Percentiles rank a stretch among this genome's conserved stretches.
Conservation (phyloP, 1,140 invertebrate species). For the Leptoteleia sp. region DNA sequence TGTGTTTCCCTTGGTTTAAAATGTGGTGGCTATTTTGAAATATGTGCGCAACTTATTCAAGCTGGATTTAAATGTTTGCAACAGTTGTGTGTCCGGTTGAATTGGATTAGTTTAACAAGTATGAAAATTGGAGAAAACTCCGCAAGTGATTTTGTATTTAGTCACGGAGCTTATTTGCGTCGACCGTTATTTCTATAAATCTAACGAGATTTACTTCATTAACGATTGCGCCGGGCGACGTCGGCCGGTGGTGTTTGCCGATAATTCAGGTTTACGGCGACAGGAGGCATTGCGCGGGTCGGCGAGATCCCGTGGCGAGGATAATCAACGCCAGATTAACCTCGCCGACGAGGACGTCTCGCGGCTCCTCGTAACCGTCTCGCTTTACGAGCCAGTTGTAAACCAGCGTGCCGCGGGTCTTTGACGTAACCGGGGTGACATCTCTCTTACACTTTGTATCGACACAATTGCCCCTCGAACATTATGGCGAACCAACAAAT, state of each 20-base stretch:
- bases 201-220: constrained; percentile 59
- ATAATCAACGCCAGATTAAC: constrained; percentile 69
- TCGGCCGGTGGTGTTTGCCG: constrained; percentile 36
- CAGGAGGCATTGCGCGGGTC: constrained; percentile 47
- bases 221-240: constrained; percentile 39
- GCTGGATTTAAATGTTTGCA: no score
- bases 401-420: constrained; percentile 26
- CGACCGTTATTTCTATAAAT: constrained; percentile 66
- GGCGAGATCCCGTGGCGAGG: constrained; percentile 61
- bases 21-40: no score
- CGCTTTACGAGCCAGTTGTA: constrained; percentile 53
- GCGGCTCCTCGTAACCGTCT: constrained; percentile 51
- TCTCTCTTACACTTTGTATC: constrained; percentile 60
- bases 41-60: no score
- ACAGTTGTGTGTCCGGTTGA: no score
- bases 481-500: constrained; percentile 2
- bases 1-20: no score
- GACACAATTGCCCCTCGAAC: background rate
- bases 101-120: no score
- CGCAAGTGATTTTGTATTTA: no score
- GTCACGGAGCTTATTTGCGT: no score
- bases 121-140: no score
- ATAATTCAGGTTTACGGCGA: constrained; percentile 62
- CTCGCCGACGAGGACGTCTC: constrained; percentile 57
- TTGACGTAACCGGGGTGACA: constrained; percentile 70